phyloP scores from a whole-genome alignment of 30 jellyfish, hydroid and myxozoan species.

The Chrysaora quinquecirrha region DNA sequence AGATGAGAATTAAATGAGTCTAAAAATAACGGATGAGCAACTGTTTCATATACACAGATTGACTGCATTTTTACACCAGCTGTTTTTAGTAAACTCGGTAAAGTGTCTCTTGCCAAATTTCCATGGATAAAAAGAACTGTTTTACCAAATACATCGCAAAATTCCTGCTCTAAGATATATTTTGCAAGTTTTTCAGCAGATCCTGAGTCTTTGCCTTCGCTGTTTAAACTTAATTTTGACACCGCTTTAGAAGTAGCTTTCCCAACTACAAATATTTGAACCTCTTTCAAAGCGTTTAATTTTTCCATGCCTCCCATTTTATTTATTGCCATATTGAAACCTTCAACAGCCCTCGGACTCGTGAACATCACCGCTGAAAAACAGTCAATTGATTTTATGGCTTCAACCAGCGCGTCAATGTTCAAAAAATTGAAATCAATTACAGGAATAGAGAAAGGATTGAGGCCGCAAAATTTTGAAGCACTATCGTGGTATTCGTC shows the following conservation, averaged over 20 bases:
- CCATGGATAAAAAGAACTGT: slow-evolving; percentile 87
- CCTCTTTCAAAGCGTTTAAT: not conserved
- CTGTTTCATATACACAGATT: slow-evolving; percentile 77
- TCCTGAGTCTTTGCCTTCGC: slow-evolving; percentile 75
- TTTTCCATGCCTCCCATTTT: not conserved
- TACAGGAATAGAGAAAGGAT: slow-evolving; percentile 65
- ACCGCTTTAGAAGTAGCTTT: slow-evolving; percentile 59
- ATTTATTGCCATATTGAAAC: slow-evolving; percentile 42
- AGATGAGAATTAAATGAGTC: not conserved
- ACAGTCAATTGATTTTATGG: not conserved
- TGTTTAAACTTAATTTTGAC: slow-evolving; percentile 26
- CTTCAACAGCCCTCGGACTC: slow-evolving; percentile 86
- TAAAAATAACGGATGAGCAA: slow-evolving; percentile 57
- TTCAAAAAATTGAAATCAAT: slow-evolving; percentile 55
- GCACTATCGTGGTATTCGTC: slow-evolving; percentile 27
- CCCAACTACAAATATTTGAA: slow-evolving; percentile 84
- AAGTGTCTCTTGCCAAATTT: slow-evolving; percentile 74
- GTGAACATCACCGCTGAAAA: slow-evolving; percentile 84
- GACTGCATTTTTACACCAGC: slow-evolving; percentile 25
- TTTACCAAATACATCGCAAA: not conserved
- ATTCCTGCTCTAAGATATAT: slow-evolving; percentile 17
- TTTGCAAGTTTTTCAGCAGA: slow-evolving; percentile 89
- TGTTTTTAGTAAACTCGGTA: slow-evolving; percentile 42
- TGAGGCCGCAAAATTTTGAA: slow-evolving; percentile 12
- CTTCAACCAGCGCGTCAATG: slow-evolving; percentile 18